These are phyloP conservation scores for Gasteruption jaculator DNA, from an alignment of 2,888 invertebrate genomes.

Conservation along the genomic window DNA sequence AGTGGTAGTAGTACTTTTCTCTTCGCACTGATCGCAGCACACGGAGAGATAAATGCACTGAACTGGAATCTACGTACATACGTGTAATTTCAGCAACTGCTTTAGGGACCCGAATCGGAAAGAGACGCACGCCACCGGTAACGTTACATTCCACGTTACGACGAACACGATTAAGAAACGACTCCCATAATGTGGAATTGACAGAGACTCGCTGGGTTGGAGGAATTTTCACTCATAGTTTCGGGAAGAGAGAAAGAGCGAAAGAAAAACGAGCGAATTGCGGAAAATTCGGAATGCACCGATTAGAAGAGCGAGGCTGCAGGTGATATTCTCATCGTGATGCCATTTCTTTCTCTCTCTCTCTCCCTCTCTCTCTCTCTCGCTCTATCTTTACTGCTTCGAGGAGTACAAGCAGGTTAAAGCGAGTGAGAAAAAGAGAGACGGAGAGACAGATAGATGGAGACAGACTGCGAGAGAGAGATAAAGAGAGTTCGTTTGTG, in stretches of 20 bases:
- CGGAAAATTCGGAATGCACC: slow-evolving; percentile 20
- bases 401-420: neutral
- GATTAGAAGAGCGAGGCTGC: neutral
- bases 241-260: slow-evolving; percentile 2
- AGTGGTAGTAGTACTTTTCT: too few relatives aligned
- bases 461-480: slow-evolving; percentile 5
- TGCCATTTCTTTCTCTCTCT: slow-evolving; percentile 1
- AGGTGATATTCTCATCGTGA: neutral
- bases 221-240: too few relatives aligned
- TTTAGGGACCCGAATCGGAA: too few relatives aligned
- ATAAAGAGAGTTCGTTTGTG: slow-evolving; percentile 12
- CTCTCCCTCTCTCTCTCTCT: slow-evolving; percentile 1
- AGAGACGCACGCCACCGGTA: too few relatives aligned
- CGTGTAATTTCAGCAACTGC: too few relatives aligned
- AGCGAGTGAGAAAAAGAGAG: slow-evolving; percentile 16
- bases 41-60: too few relatives aligned
- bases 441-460: neutral
- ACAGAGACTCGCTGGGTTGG: too few relatives aligned
- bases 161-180: too few relatives aligned
- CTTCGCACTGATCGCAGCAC: too few relatives aligned
- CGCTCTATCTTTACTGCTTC: neutral
- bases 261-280: slow-evolving; percentile 9
- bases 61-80: too few relatives aligned
- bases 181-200: too few relatives aligned
- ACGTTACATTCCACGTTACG: too few relatives aligned